A percentile compares a stretch with the other conserved stretches of the same genome.
phyloP scores from a whole-genome alignment of 2,797 vertebrate species.

The Galago senegalensis region DNA sequence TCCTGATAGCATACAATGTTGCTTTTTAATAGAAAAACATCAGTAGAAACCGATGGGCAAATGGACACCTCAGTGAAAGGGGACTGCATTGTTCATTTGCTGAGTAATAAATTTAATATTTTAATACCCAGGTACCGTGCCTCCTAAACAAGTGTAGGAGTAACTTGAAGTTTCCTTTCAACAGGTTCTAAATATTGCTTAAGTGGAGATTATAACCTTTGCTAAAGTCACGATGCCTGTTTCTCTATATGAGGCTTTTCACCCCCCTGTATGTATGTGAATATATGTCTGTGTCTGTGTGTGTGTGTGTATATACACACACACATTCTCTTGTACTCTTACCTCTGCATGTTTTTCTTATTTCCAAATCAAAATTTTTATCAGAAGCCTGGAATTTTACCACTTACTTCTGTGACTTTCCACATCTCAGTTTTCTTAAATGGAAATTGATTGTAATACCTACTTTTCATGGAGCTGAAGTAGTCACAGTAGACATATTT shows the following conservation, averaged over 20 bases:
- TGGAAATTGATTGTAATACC: background rate
- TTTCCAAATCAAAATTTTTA: background rate
- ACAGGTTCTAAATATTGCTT: background rate
- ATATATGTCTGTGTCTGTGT: background rate
- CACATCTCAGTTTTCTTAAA: background rate
- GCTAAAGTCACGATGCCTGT: background rate
- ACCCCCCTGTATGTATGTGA: background rate
- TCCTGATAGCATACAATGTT: background rate
- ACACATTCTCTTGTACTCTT: background rate
- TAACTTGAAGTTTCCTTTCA: background rate
- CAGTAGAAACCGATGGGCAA: background rate
- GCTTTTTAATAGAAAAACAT: background rate
- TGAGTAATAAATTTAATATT: background rate
- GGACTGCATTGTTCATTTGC: background rate
- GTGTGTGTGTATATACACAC: too few species aligned
- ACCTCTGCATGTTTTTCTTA: background rate
- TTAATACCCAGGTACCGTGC: background rate
- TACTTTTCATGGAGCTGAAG: background rate
- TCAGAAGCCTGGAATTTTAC: background rate
- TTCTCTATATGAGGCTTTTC: background rate
- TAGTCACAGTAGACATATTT: background rate
- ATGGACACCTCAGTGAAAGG: background rate
- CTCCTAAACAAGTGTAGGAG: background rate
- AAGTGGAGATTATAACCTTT: background rate
- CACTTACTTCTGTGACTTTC: background rate